Base-by-base conservation (phyloP, 2,113 vertebrate genomes). In the Tricholaema leucomelas region DNA sequence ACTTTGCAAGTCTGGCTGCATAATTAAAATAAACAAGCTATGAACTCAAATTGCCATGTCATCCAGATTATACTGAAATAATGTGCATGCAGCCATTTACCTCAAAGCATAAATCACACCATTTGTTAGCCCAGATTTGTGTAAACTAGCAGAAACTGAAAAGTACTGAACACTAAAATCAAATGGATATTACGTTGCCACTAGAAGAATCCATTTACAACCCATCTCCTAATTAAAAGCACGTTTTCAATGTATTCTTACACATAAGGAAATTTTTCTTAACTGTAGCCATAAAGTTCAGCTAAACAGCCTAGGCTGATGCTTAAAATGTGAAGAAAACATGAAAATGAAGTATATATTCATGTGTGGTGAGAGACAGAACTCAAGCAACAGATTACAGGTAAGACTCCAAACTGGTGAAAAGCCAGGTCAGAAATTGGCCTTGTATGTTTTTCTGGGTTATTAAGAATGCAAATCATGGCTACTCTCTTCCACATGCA, bases 401-500 rank as follows among this genome's bases (percentile, higher is more conserved):
- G 74, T 10, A 44, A 94, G 90, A 86, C 36, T 21, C 2, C 3
- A 72, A 85, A 46, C 0, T 52, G 33, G 44, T 90, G 40, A 90
- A 90, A 94, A 91, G 84, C 35, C 48, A 88, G 50, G 3, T 14
- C 48, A 72, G 28, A 86, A 88, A 86, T 9, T 58, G 48, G 48
- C 8, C 73, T 75, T 64, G 38, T 59, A 67, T 5, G 10, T 52
- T 86, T 63, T 65, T 58, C 65, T 75, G 58, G n/a, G 81, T 65
- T 91, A n/a, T 72, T 81, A 90, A 90, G 72, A 91, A 94, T 58
- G 38, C 87, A 52, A 5, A 77, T 42, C 38, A 77, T 52, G 69
- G 35, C 63, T 40, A 74, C 36, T 56, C 20, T 35, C 30, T 88
- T 66, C 40, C 31, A 30, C n/a, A 48, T 14, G 5, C 40, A 56